Percentiles rank a stretch among this genome's conserved stretches.
Evolutionary conservation across 2,797 vertebrate species (phyloP).

Genomic region (Pogoniulus pusillus): DNA sequence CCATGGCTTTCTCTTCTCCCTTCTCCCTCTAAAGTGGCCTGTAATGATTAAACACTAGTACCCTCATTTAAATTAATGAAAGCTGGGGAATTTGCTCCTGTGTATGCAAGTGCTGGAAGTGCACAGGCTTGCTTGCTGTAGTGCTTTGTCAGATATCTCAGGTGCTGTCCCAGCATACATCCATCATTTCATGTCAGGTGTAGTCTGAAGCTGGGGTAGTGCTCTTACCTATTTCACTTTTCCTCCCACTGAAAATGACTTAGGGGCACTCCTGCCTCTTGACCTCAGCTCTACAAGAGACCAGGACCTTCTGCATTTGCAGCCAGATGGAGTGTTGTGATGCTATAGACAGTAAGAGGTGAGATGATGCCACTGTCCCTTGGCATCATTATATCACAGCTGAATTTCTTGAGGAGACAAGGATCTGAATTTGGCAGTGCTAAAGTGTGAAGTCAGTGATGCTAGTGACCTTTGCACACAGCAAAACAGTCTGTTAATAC

Average conservation of each 20-base stretch:
- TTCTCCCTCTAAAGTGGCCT: neutral
- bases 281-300: neutral
- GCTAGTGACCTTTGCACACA: neutral
- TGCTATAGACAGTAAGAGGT: fast-evolving
- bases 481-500: neutral
- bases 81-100: neutral
- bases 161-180: neutral
- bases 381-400: neutral
- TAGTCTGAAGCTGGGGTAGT: neutral
- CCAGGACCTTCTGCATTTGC: neutral
- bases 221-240: neutral
- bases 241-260: neutral
- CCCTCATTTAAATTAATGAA: neutral
- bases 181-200: fast-evolving
- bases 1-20: neutral
- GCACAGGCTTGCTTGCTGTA: neutral
- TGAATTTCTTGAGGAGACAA: neutral
- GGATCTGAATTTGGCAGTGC: neutral
- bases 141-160: neutral
- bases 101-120: neutral
- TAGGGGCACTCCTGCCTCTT: neutral
- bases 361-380: neutral
- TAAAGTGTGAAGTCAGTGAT: neutral
- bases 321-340: fast-evolving
- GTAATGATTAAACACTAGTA: neutral